Evolutionary conservation across 2,113 vertebrate species (phyloP).

Genomic region (Eurypyga helias): DNA sequence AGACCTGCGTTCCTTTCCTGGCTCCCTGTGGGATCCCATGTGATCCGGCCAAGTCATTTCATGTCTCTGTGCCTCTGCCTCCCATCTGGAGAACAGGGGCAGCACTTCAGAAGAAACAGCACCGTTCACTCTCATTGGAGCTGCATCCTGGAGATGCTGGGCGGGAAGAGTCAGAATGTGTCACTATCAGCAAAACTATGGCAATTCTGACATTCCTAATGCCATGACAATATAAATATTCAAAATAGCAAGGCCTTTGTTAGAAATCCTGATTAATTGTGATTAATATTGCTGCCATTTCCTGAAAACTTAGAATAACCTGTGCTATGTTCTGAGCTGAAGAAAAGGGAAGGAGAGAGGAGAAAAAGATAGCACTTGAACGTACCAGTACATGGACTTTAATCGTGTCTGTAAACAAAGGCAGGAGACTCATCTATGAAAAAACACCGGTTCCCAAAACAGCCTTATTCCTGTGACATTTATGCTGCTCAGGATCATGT

Average conservation of each 20-base stretch:
- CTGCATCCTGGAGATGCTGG: neutral
- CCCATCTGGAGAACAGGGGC: neutral
- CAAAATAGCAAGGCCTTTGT: slow-evolving; percentile 20
- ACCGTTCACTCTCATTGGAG: rapidly evolving
- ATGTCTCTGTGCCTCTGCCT: slow-evolving; percentile 26
- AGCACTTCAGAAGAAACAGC: neutral
- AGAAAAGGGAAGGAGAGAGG: neutral
- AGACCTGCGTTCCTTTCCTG: slow-evolving; percentile 17
- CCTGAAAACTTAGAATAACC: slow-evolving; percentile 16
- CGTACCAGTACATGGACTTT: rapidly evolving
- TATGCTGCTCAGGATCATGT: neutral
- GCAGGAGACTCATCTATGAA: neutral
- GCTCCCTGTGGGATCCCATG: slow-evolving; percentile 33
- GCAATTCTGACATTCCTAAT: slow-evolving; percentile 12
- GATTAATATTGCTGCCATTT: slow-evolving; percentile 42
- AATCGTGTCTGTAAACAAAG: neutral
- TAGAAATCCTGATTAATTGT: slow-evolving; percentile 26
- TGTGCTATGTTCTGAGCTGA: neutral
- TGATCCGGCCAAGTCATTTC: slow-evolving; percentile 27
- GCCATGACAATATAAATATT: slow-evolving; percentile 41
- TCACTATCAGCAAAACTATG: slow-evolving; percentile 8
- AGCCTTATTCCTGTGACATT: slow-evolving; percentile 22
- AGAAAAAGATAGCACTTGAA: neutral
- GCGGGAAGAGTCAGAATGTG: neutral
- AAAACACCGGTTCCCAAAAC: neutral